These are phyloP conservation scores for Boleophthalmus pectinirostris DNA, from an alignment of 2,113 vertebrate species.

Conservation along the genomic window DNA sequence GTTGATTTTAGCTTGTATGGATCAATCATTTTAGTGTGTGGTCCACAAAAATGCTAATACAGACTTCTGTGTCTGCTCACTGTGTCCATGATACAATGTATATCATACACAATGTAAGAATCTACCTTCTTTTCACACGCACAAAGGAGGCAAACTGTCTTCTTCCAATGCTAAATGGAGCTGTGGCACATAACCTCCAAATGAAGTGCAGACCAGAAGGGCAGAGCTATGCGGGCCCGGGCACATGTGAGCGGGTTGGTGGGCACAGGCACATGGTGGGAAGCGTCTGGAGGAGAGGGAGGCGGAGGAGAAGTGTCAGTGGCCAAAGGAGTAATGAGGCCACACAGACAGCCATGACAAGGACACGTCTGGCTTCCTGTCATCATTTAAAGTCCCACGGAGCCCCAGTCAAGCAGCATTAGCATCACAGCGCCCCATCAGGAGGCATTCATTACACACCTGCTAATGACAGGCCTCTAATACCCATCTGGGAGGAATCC, in stretches of 20 bases:
- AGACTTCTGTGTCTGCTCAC: background rate
- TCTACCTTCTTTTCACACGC: slow-evolving; percentile 12
- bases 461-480: slow-evolving; percentile 68
- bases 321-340: slow-evolving; percentile 66
- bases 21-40: no score
- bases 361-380: slow-evolving; percentile 68
- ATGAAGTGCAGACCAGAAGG: slow-evolving; percentile 21
- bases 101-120: slow-evolving; percentile 28
- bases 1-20: background rate
- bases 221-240: slow-evolving; percentile 3
- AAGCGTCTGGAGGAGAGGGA: slow-evolving; percentile 25
- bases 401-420: slow-evolving; percentile 62
- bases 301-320: slow-evolving; percentile 40
- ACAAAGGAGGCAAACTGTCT: slow-evolving; percentile 25
- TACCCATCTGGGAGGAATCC: slow-evolving; percentile 56
- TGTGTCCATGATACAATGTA: slow-evolving; percentile 51
- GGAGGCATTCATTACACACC: slow-evolving; percentile 74
- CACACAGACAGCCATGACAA: slow-evolving; percentile 68
- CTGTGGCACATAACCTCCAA: slow-evolving; percentile 21
- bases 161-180: slow-evolving; percentile 22
- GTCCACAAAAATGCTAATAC: no score
- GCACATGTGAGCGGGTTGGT: slow-evolving; percentile 19
- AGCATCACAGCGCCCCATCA: slow-evolving; percentile 68
- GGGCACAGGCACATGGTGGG: slow-evolving; percentile 18
- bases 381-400: slow-evolving; percentile 66